phyloP scores from a whole-genome alignment of 2,797 vertebrate genomes.

The Cryptoprocta ferox region DNA sequence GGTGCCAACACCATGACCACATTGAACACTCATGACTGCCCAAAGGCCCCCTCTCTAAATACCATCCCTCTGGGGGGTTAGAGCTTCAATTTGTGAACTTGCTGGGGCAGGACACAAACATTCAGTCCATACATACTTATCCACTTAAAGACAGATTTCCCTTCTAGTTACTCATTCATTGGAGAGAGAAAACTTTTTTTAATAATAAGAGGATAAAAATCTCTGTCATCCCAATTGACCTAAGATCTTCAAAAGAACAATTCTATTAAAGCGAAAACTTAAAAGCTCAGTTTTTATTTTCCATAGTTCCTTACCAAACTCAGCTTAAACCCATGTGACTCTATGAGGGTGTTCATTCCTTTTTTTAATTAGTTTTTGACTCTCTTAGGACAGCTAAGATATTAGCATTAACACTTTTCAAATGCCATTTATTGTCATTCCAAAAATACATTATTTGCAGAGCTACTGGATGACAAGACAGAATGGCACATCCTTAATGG shows the following conservation, averaged over 20 bases:
- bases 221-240: neutral
- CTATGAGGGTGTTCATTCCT: neutral
- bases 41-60: no score
- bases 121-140: neutral
- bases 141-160: neutral
- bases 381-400: neutral
- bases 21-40: no score
- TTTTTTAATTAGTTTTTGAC: neutral
- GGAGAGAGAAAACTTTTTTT: neutral
- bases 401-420: neutral
- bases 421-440: neutral
- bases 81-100: neutral
- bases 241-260: neutral
- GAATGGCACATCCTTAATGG: neutral
- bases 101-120: neutral
- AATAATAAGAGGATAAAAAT: neutral
- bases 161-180: neutral
- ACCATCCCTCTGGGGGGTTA: rapidly evolving
- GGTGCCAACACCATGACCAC: rapidly evolving
- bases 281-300: neutral
- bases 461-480: neutral
- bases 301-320: neutral
- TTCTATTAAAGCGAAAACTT: neutral
- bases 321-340: neutral
- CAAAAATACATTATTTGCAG: neutral